These are phyloP conservation scores for Trachelus iudaicus DNA, from an alignment of 2,888 invertebrate species.

Conservation along the genomic window DNA sequence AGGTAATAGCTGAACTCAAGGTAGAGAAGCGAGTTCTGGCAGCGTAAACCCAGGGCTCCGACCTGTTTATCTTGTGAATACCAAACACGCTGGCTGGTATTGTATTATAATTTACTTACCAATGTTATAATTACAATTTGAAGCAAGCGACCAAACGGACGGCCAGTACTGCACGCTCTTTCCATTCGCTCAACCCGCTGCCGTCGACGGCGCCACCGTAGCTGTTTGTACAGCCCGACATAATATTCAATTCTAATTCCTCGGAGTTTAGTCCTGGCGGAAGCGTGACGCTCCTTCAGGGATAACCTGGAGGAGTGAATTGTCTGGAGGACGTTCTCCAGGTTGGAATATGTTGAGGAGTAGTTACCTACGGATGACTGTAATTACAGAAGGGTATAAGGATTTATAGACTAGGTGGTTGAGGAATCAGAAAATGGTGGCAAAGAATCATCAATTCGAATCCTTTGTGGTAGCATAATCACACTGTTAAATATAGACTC, in stretches of 20 bases:
- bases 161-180: neutral
- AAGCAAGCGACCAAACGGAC: constrained; percentile 22
- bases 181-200: neutral
- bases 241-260: constrained; percentile 65
- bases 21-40: constrained; percentile 1
- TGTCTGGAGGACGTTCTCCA: neutral
- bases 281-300: neutral
- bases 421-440: neutral
- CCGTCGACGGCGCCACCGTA: constrained; percentile 27
- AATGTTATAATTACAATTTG: constrained; percentile 65
- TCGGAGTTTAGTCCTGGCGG: constrained; percentile 53
- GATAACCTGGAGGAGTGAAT: neutral
- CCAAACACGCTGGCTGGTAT: constrained; percentile 58
- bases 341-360: neutral
- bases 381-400: neutral
- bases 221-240: constrained; percentile 60
- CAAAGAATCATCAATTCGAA: neutral
- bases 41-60: constrained; percentile 14
- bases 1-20: neutral
- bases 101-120: constrained; percentile 66
- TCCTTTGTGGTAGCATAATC: neutral
- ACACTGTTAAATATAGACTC: neutral
- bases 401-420: neutral
- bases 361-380: neutral
- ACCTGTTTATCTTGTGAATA: constrained; percentile 64